A percentile compares a stretch with the other conserved stretches of the same genome.
phyloP scores from a whole-genome alignment of 2,888 invertebrate species.

The Anticlea derivata region DNA sequence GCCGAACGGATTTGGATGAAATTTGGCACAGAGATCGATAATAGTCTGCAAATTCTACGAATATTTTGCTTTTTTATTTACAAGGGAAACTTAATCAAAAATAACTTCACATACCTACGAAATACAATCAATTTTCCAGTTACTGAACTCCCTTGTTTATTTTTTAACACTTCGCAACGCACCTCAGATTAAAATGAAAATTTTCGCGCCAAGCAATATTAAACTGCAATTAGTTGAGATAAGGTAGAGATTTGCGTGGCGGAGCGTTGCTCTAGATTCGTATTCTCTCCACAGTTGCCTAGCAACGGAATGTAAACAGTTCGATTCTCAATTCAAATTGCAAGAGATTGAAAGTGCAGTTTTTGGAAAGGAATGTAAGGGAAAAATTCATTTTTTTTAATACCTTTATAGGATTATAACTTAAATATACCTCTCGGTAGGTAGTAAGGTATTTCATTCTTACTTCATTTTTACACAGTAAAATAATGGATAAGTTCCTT shows the following conservation, averaged over 20 bases:
- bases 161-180: slow-evolving; percentile 16
- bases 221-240: background rate
- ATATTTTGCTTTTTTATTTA: too few relatives aligned
- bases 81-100: background rate
- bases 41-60: too few relatives aligned
- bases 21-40: too few relatives aligned
- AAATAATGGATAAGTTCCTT: too few relatives aligned
- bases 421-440: too few relatives aligned
- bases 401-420: background rate
- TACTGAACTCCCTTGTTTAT: slow-evolving; percentile 30
- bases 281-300: slow-evolving; percentile 27
- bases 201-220: slow-evolving; percentile 4
- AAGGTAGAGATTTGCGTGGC: slow-evolving; percentile 2
- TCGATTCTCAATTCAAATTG: slow-evolving; percentile 15
- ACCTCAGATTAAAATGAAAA: slow-evolving; percentile 20
- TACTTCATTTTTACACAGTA: too few relatives aligned
- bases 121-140: slow-evolving; percentile 24
- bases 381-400: background rate
- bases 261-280: slow-evolving; percentile 15
- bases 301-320: slow-evolving; percentile 30
- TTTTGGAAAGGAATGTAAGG: background rate
- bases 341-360: background rate
- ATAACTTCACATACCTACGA: slow-evolving; percentile 21
- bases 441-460: too few relatives aligned
- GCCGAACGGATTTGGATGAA: too few relatives aligned